Evolutionary conservation across 2,113 vertebrate species (phyloP).

Genomic region (Otolemur garnettii): DNA sequence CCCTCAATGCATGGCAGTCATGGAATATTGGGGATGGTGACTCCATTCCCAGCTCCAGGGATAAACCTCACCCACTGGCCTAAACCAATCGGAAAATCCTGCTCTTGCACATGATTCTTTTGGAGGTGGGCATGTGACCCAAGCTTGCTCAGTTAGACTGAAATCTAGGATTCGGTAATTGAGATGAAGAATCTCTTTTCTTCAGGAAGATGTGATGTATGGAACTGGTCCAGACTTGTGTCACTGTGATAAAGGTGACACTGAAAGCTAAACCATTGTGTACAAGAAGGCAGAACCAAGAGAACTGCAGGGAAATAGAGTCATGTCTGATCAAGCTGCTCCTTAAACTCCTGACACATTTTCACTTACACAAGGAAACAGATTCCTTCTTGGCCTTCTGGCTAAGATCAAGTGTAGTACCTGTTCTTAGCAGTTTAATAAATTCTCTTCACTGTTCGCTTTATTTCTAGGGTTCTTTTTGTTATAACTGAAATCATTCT

Average conservation of each 20-base stretch:
- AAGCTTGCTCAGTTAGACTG: background rate
- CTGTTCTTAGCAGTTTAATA: no score
- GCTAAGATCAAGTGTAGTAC: no score
- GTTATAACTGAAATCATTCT: background rate
- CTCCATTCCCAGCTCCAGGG: background rate
- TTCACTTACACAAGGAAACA: background rate
- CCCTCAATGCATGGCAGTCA: accelerated
- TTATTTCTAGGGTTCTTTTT: background rate
- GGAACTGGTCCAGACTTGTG: background rate
- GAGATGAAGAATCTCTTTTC: background rate
- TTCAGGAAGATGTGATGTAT: background rate
- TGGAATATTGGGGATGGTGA: background rate
- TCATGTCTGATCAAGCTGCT: background rate
- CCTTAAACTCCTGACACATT: background rate
- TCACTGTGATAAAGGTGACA: background rate
- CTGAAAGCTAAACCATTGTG: background rate
- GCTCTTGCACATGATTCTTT: background rate
- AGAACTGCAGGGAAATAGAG: background rate
- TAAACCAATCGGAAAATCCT: background rate
- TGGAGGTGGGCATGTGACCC: background rate
- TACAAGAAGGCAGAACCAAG: background rate
- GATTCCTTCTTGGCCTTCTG: background rate
- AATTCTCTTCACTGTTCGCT: no score
- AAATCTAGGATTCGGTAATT: background rate
- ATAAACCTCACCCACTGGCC: background rate